Evolutionary conservation across 2,113 vertebrate genomes (phyloP).

Genomic region (Istiophorus platypterus): DNA sequence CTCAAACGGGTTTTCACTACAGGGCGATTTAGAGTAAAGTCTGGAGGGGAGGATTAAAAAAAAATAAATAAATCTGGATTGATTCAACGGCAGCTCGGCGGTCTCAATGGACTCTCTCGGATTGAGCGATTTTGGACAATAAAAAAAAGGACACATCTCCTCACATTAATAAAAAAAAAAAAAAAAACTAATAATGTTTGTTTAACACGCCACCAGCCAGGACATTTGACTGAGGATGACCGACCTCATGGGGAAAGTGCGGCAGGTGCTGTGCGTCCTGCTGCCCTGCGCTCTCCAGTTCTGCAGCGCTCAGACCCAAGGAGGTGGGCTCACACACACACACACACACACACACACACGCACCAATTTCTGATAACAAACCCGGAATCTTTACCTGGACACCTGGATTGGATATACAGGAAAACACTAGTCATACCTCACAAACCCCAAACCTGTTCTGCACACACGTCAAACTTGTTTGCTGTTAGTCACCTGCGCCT

Average conservation of each 20-base stretch:
- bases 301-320: slow-evolving; percentile 71
- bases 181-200: not conserved
- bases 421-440: slow-evolving; percentile 56
- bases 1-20: not conserved
- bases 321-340: slow-evolving; percentile 63
- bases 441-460: slow-evolving; percentile 74
- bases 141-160: not conserved
- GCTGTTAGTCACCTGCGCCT: slow-evolving; percentile 72
- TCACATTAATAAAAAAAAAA: slow-evolving; percentile 4
- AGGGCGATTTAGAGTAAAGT: not conserved
- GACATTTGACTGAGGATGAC: slow-evolving; percentile 58
- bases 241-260: slow-evolving; percentile 25
- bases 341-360: slow-evolving; percentile 27
- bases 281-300: slow-evolving; percentile 58
- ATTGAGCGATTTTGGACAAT: not conserved
- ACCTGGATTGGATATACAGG: slow-evolving; percentile 2
- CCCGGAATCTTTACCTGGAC: not conserved
- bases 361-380: not conserved
- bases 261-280: slow-evolving; percentile 67
- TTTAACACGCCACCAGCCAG: slow-evolving; percentile 15
- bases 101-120: slow-evolving; percentile 19
- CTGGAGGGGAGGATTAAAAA: not conserved
- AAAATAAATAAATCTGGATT: slow-evolving; percentile 13
- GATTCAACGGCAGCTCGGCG: not conserved
- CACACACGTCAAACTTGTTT: slow-evolving; percentile 70